Conservation (phyloP, 2,888 invertebrate species). For the Apodemia zela region DNA sequence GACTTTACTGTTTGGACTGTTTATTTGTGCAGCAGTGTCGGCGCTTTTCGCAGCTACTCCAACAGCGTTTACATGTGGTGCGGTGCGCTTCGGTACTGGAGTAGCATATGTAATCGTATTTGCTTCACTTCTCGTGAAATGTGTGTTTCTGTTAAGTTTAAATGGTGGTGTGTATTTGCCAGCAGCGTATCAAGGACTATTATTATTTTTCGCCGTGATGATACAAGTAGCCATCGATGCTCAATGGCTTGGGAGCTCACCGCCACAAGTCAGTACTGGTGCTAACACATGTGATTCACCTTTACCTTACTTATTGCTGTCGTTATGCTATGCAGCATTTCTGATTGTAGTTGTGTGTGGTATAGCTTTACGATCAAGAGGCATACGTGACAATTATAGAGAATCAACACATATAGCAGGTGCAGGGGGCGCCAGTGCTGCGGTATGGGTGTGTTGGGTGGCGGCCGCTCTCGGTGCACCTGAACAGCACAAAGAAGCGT, state of each 20-base stretch:
- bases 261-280: constrained; percentile 75
- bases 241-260: constrained; percentile 91
- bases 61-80: constrained; percentile 88
- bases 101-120: constrained; percentile 92
- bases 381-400: constrained; percentile 95
- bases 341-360: constrained; percentile 91
- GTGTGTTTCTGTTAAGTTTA: constrained; percentile 94
- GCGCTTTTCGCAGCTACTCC: constrained; percentile 89
- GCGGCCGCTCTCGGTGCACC: constrained; percentile 89
- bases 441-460: constrained; percentile 92
- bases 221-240: constrained; percentile 93
- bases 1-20: constrained; percentile 90
- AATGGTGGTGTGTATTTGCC: constrained; percentile 95
- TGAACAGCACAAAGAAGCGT: constrained; percentile 91
- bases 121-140: constrained; percentile 94
- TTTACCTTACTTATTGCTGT: constrained; percentile 86
- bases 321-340: constrained; percentile 91
- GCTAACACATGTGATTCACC: constrained; percentile 82
- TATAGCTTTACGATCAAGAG: constrained; percentile 90
- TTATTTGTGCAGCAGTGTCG: constrained; percentile 89
- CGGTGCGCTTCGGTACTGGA: constrained; percentile 90
- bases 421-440: constrained; percentile 91
- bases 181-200: constrained; percentile 93
- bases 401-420: constrained; percentile 96
- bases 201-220: constrained; percentile 93